Base-by-base conservation (phyloP, 2,888 invertebrate genomes). In the Selenia dentaria region DNA sequence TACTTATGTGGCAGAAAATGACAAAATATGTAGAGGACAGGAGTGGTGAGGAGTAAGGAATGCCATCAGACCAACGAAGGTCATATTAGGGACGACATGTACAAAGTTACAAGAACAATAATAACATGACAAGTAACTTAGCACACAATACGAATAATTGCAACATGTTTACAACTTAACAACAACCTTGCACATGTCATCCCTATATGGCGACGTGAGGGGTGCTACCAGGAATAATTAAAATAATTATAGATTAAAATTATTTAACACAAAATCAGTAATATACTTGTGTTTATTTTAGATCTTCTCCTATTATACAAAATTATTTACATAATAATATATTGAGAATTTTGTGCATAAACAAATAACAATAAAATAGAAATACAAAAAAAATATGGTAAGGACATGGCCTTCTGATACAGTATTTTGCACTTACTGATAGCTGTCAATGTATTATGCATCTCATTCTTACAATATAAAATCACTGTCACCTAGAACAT, bases 201-300 rank as follows among this genome's bases (percentile, higher is more conserved):
- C 88, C 89, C 88, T 89, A 91, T 74, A 74, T 83, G 91, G 91
- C 90, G 84, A 85, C 74, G 83, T 80, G 85, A 87, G 83, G 90
- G 91, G 91, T 91, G 91, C 91, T 91, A 91, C 91, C 91, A 91
- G 91, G 91, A 91, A 89, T 91, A 91, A 91, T 89, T 85, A 90
- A 81, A 90, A 86, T 47, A 22, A 22, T 22, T 22, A 47, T 47
- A 41, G 40, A 85, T 86, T 86, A 88, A 91, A 91, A 91, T 84
- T 85, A 89, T 85, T 82, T 83, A 81, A 89, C 87, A 91, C 89
- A 83, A 79, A 62, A 79, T 88, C 87, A 82, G 88, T 91, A 90
- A 91, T 91, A 91, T 91, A 91, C 91, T 90, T 90, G 79, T 87
- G 80, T 88, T 92, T 92, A 85, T 92, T 92, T 79, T 88, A 89